phyloP scores from a whole-genome alignment of 2,888 invertebrate genomes.

The Laothoe populi region DNA sequence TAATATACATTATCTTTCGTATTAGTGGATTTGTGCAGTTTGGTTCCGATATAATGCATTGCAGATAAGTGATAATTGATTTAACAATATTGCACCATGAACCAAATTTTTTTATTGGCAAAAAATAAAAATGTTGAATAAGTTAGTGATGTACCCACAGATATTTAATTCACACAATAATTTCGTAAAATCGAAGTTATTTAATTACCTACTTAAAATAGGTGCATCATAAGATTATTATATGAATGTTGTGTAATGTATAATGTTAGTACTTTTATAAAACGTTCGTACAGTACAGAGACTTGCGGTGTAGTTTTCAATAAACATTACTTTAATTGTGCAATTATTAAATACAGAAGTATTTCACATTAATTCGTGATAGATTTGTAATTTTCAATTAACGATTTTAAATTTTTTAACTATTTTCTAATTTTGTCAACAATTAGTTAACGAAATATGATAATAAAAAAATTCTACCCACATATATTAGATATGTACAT shows the following conservation, averaged over 20 bases:
- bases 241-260: not conserved
- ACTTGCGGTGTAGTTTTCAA: not conserved
- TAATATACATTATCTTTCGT: constrained; percentile 9
- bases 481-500: no score
- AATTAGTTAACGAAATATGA: no score
- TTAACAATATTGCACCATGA: constrained; percentile 3
- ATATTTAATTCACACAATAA: not conserved
- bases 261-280: not conserved
- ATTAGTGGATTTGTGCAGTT: not conserved
- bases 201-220: not conserved
- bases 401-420: no score
- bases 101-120: not conserved
- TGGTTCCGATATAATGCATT: not conserved
- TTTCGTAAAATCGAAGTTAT: not conserved
- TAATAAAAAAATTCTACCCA: no score
- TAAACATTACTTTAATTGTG: not conserved
- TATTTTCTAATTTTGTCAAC: no score
- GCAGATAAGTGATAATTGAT: not conserved
- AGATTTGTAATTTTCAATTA: no score
- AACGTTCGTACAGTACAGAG: no score
- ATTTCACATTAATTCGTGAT: not conserved
- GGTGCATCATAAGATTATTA: not conserved
- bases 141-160: not conserved
- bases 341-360: not conserved
- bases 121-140: not conserved